These are phyloP conservation scores for Poeciliopsis retropinna DNA, from an alignment of 2,113 vertebrate species.

Conservation along the genomic window DNA sequence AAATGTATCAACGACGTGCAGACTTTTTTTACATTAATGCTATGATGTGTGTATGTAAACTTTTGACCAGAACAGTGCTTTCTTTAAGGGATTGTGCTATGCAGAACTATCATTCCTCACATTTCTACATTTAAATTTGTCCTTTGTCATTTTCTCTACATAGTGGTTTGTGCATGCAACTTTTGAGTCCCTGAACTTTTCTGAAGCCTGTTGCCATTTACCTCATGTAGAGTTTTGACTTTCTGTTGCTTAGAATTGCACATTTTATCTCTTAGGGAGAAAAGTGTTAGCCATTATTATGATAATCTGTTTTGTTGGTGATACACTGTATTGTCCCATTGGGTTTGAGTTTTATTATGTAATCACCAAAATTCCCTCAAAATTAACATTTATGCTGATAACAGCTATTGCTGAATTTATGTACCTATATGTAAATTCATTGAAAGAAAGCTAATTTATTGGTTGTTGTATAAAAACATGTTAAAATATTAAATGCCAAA, in stretches of 20 bases:
- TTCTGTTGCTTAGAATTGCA: slow-evolving; percentile 33
- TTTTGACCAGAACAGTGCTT: not conserved
- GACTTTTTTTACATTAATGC: not conserved
- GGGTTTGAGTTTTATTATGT: not conserved
- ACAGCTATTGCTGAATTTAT: slow-evolving; percentile 20
- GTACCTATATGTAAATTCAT: not conserved
- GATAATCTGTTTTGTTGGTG: not conserved
- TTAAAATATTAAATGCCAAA: not conserved
- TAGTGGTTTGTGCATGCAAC: slow-evolving; percentile 15
- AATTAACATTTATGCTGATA: slow-evolving; percentile 3
- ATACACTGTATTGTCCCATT: slow-evolving; percentile 4
- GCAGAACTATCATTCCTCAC: slow-evolving; percentile 61
- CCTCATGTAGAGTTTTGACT: slow-evolving; percentile 37
- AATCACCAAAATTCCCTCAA: slow-evolving; percentile 13
- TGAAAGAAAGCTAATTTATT: slow-evolving; percentile 1
- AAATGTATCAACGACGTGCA: not conserved
- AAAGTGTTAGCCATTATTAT: not conserved
- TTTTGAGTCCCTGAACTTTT: slow-evolving; percentile 18
- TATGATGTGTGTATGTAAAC: not conserved
- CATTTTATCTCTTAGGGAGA: slow-evolving; percentile 24
- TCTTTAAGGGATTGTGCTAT: slow-evolving; percentile 52
- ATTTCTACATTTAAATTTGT: slow-evolving; percentile 2
- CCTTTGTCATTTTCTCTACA: slow-evolving; percentile 7
- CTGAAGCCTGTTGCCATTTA: slow-evolving; percentile 33
- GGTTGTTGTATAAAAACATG: slow-evolving; percentile 1